These are phyloP conservation scores for Drosophila sulfurigaster DNA, from an alignment of 1,140 invertebrate species.

Conservation along the genomic window DNA sequence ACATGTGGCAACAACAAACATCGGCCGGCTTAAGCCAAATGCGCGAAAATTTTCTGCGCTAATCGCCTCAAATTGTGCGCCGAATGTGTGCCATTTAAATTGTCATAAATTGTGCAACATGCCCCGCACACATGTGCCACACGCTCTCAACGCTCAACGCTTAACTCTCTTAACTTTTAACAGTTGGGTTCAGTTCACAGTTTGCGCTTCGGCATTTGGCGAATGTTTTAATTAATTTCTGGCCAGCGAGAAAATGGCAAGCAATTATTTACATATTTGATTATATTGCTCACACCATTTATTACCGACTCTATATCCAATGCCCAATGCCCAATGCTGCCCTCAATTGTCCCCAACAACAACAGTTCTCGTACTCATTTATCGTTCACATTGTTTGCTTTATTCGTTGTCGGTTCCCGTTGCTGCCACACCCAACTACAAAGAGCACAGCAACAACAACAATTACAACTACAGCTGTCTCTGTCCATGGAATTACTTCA, in stretches of 20 bases:
- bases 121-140: slow-evolving; percentile 42
- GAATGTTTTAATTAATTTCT: slow-evolving; percentile 77
- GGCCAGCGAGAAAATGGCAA: slow-evolving; percentile 56
- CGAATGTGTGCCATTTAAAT: slow-evolving; percentile 82
- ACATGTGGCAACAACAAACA: slow-evolving; percentile 48
- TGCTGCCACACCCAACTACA: slow-evolving; percentile 32
- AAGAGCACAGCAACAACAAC: neutral
- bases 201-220: slow-evolving; percentile 16
- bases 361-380: slow-evolving; percentile 32
- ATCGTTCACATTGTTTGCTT: slow-evolving; percentile 21
- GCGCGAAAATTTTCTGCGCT: slow-evolving; percentile 74
- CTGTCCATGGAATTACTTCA: slow-evolving; percentile 28
- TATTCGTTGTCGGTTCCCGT: slow-evolving; percentile 10
- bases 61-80: slow-evolving; percentile 77
- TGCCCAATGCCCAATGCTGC: slow-evolving; percentile 47
- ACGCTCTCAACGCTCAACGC: neutral
- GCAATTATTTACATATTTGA: slow-evolving; percentile 75
- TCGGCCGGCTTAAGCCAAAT: slow-evolving; percentile 59
- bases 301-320: slow-evolving; percentile 2
- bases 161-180: slow-evolving; percentile 5
- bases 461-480: slow-evolving; percentile 7
- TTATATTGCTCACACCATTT: slow-evolving; percentile 63
- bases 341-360: slow-evolving; percentile 49
- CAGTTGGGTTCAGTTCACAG: neutral
- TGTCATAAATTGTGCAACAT: slow-evolving; percentile 80